Evolutionary conservation across 2,888 invertebrate genomes (phyloP), one percentile per base, ranked within the genome.

Genomic region (Agapetus fuscipes): DNA sequence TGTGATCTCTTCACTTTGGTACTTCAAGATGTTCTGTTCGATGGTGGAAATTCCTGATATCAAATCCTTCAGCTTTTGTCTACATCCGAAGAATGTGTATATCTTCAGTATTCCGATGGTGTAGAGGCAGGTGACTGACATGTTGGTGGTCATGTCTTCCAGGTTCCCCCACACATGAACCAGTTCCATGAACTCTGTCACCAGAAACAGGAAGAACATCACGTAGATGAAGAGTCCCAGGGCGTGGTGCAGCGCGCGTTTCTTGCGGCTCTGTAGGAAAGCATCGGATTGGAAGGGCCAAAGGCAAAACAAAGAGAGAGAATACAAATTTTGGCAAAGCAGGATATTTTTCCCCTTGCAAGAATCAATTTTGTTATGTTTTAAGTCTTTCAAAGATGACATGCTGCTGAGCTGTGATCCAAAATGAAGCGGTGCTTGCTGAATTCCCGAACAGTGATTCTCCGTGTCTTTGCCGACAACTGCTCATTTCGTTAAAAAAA

Each of bases 81-180:
- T 28, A 28, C 35, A 20, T 3, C 31, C 34, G 20, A 39, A 42
- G 17, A 47, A 12, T 3, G 38, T 20, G 27, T 37, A 45, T 6
- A 40, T 43, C 29, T 48, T 48, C 29, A 45, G 13, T 1, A 43
- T 16, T 3, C 42, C 42, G 11, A 41, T 30, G 1, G 39, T 39
- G 32, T 45, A 45, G 3, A 48, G 29, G n/a, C 39, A 43, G 11
- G 48, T 33, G 0, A 43, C 43, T 3, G 48, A 43, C 37, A 48
- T 40, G 24, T 48, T 48, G 2, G 45, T 42, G 4, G 47, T 47
- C 41, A 47, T 39, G 14, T 34, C 39, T 35, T 47, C 44, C 16
- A 47, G 27, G 27, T 45, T 29, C 20, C 44, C 41, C 44, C 44
- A 44, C 6, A 44, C 43, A 17, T 39, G 14, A 9, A 17, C 17